A percentile compares a stretch with the other conserved stretches of the same genome.
Conservation (phyloP, 2,888 invertebrate genomes). For the Sarcophaga caerulescens region DNA sequence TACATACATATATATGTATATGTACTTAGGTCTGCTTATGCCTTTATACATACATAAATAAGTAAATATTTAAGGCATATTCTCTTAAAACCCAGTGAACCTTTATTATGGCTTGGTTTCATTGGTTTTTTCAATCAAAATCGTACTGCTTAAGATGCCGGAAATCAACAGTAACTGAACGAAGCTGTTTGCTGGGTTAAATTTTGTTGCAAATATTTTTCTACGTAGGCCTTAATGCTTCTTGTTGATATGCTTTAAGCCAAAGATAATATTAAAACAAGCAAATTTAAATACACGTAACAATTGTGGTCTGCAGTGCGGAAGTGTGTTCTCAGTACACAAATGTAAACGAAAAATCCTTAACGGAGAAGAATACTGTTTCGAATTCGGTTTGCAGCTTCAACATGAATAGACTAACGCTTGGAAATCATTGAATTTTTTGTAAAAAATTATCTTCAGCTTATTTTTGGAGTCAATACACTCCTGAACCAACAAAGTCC, state of each 20-base stretch:
- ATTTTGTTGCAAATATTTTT: neutral
- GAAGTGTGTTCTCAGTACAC: neutral
- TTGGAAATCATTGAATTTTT: no score
- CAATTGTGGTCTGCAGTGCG: neutral
- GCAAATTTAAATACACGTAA: neutral
- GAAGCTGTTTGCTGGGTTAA: neutral
- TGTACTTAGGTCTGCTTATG: no score
- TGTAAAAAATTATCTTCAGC: no score
- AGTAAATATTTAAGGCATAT: neutral
- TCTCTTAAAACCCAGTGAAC: neutral
- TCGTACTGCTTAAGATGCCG: neutral
- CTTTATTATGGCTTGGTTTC: neutral
- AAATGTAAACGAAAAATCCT: neutral
- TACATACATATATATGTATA: neutral
- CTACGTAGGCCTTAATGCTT: neutral
- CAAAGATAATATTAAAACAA: conserved; percentile 2
- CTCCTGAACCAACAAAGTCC: no score
- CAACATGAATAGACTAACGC: no score
- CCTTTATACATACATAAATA: neutral
- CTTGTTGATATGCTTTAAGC: neutral
- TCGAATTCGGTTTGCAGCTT: no score
- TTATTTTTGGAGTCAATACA: no score
- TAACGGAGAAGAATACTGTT: no score
- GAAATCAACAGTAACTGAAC: no score
- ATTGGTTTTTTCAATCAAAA: neutral